These are phyloP conservation scores for Pterostichus madidus DNA, from an alignment of 2,888 invertebrate species.

Conservation along the genomic window DNA sequence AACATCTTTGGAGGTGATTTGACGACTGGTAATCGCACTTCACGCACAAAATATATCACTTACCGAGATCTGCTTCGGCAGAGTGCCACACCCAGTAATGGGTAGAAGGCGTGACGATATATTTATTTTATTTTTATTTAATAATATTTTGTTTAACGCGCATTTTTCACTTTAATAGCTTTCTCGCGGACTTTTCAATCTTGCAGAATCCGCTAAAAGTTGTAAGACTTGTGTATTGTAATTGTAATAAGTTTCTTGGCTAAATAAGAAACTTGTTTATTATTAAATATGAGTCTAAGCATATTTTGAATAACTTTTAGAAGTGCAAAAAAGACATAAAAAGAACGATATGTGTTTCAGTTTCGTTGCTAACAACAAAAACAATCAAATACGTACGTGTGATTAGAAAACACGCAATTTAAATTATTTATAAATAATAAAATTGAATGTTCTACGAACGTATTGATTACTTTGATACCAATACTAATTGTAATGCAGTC, in stretches of 20 bases:
- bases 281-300: too few species aligned
- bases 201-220: too few species aligned
- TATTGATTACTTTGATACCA: conserved; percentile 73
- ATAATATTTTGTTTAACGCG: too few species aligned
- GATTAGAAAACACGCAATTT: conserved; percentile 37
- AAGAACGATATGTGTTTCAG: background rate
- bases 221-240: background rate
- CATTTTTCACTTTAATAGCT: too few species aligned
- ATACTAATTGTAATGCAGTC: conserved; percentile 77
- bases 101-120: too few species aligned
- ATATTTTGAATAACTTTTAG: background rate
- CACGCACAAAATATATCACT: too few species aligned
- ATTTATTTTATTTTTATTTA: too few species aligned
- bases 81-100: too few species aligned
- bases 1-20: too few species aligned
- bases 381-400: background rate
- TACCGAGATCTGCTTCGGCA: too few species aligned
- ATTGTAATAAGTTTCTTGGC: background rate
- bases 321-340: background rate
- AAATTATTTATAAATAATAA: conserved; percentile 54
- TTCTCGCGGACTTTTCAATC: too few species aligned
- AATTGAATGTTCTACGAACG: background rate
- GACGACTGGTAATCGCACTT: too few species aligned
- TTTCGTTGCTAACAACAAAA: conserved; percentile 47
- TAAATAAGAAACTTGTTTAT: background rate